Evolutionary conservation across 2,888 invertebrate species (phyloP).

Genomic region (Muscina levida): DNA sequence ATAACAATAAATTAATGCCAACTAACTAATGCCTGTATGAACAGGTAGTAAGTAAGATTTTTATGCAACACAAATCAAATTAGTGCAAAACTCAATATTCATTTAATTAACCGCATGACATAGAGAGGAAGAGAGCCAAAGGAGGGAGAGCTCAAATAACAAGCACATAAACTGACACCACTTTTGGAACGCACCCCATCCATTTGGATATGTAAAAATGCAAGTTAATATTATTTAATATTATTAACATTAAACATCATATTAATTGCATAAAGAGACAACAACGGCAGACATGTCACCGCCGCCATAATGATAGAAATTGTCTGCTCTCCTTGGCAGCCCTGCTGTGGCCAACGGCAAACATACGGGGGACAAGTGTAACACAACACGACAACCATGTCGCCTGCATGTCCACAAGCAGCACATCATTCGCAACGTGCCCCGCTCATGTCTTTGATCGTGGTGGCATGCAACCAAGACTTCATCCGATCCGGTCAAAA

Average conservation of each 20-base stretch:
- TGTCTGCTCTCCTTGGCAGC: neutral
- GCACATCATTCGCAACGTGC: neutral
- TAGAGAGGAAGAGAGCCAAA: neutral
- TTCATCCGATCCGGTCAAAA: slow-evolving; percentile 15
- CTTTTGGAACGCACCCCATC: neutral
- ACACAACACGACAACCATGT: slow-evolving; percentile 38
- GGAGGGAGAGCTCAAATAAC: no score
- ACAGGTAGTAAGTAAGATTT: slow-evolving; percentile 42
- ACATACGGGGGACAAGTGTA: neutral
- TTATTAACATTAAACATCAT: slow-evolving; percentile 51
- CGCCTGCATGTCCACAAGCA: slow-evolving; percentile 28
- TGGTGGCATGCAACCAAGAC: neutral
- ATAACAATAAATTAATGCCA: slow-evolving; percentile 43
- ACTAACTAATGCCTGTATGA: slow-evolving; percentile 36
- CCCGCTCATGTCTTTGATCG: neutral
- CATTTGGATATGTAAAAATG: slow-evolving; percentile 45
- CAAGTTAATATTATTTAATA: no score
- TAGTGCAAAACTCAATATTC: slow-evolving; percentile 33
- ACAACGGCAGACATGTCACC: slow-evolving; percentile 44
- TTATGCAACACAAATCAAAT: slow-evolving; percentile 53
- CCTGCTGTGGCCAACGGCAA: neutral
- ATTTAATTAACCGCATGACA: slow-evolving; percentile 40
- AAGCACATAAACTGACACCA: neutral
- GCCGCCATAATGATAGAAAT: slow-evolving; percentile 26
- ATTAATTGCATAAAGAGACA: slow-evolving; percentile 52